These are phyloP conservation scores for Erpetoichthys calabaricus DNA, from an alignment of 2,797 vertebrate species.

Conservation along the genomic window DNA sequence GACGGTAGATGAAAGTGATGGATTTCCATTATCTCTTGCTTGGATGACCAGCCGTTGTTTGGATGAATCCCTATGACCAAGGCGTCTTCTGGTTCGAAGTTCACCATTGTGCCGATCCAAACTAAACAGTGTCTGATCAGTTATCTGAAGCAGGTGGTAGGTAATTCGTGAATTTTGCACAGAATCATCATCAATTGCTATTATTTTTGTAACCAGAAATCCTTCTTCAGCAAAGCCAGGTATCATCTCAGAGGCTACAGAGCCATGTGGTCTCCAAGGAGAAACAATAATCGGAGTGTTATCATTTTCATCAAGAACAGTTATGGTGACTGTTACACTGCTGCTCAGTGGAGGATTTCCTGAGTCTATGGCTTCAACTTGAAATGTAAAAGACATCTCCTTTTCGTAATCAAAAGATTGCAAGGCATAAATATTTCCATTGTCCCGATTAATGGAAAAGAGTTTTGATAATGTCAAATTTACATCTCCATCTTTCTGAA, in stretches of 20 bases:
- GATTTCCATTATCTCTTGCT: conserved; percentile 16
- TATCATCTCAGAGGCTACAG: conserved; percentile 13
- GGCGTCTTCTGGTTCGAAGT: conserved; percentile 14
- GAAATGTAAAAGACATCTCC: conserved; percentile 34
- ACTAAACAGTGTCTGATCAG: conserved; percentile 14
- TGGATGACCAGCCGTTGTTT: conserved; percentile 11
- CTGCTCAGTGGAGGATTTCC: conserved; percentile 32
- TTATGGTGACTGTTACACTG: conserved; percentile 32
- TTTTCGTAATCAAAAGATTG: conserved; percentile 21
- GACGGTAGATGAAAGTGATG: conserved; percentile 17
- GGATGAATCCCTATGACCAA: conserved; percentile 13
- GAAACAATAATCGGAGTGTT: conserved; percentile 33
- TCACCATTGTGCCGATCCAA: conserved; percentile 15
- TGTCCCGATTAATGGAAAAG: conserved; percentile 20
- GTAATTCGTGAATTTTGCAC: conserved; percentile 18
- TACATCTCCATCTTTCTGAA: conserved; percentile 12
- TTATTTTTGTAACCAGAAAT: conserved; percentile 19
- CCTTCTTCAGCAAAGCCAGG: conserved; percentile 17
- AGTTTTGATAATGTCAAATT: conserved; percentile 17
- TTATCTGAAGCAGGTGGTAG: conserved; percentile 14
- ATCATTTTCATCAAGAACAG: conserved; percentile 37
- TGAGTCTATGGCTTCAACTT: conserved; percentile 37
- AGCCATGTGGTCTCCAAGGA: conserved; percentile 21
- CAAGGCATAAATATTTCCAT: conserved; percentile 21
- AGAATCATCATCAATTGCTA: conserved; percentile 20